phyloP scores from a whole-genome alignment of 2,888 invertebrate species.

The Eumacrocentrus americanus region DNA sequence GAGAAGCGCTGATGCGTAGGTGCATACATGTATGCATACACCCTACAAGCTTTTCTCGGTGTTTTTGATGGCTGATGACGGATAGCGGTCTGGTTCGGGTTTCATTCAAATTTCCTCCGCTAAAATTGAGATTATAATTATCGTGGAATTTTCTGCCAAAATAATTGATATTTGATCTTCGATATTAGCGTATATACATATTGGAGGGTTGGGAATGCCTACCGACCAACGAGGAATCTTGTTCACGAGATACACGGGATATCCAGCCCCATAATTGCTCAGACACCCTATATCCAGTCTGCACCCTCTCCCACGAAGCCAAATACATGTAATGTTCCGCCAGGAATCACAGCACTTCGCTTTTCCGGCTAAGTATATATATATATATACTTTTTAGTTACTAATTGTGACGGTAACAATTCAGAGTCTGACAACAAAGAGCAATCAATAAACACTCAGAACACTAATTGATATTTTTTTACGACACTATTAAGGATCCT shows the following conservation, averaged over 20 bases:
- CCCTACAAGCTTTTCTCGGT: background rate
- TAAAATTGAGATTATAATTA: background rate
- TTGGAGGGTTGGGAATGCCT: background rate
- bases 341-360: too few relatives aligned
- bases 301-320: slow-evolving; percentile 15
- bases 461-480: slow-evolving; percentile 5
- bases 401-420: too few relatives aligned
- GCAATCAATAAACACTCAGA: too few relatives aligned
- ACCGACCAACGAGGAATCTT: background rate
- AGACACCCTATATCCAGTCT: slow-evolving; percentile 18
- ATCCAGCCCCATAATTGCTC: slow-evolving; percentile 12
- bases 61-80: background rate
- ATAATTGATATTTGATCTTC: slow-evolving; percentile 25
- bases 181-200: slow-evolving; percentile 1
- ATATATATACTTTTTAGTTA: too few relatives aligned
- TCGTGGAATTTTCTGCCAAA: background rate
- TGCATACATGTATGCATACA: slow-evolving; percentile 2
- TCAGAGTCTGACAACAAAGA: too few relatives aligned
- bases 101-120: background rate
- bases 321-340: slow-evolving; percentile 17
- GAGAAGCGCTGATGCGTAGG: background rate
- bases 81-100: background rate
- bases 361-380: too few relatives aligned
- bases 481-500: background rate
- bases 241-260: slow-evolving; percentile 10